phyloP scores from a whole-genome alignment of 2,113 vertebrate species.

The Sakesphorus luctuosus region DNA sequence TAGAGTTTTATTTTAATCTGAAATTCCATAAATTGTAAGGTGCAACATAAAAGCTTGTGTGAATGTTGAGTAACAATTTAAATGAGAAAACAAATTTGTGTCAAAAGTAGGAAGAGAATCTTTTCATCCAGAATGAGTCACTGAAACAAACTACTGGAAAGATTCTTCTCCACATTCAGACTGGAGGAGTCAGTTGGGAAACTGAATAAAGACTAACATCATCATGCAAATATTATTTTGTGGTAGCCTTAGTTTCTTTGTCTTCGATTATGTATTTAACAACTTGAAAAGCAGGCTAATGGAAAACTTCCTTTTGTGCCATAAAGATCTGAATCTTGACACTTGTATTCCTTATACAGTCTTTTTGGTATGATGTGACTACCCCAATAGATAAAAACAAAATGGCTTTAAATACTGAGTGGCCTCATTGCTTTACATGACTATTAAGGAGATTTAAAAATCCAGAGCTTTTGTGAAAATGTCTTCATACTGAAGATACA shows the following conservation, averaged over 20 bases:
- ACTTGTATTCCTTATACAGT: conserved; percentile 40
- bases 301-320: conserved; percentile 54
- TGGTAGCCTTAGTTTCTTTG: conserved; percentile 69
- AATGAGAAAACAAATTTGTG: conserved; percentile 47
- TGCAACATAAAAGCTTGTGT: conserved; percentile 58
- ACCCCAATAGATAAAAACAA: conserved; percentile 65
- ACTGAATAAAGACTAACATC: conserved; percentile 65
- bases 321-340: conserved; percentile 53
- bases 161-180: conserved; percentile 36
- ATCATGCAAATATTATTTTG: conserved; percentile 48
- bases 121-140: conserved; percentile 32
- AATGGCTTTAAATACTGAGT: conserved; percentile 50
- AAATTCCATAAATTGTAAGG: conserved; percentile 52
- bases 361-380: conserved; percentile 68
- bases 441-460: not conserved
- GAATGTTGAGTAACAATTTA: conserved; percentile 50
- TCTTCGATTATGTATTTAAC: conserved; percentile 56
- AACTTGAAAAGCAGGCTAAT: conserved; percentile 45
- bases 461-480: not conserved
- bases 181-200: conserved; percentile 47
- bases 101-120: conserved; percentile 46
- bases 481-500: not conserved
- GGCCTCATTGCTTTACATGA: conserved; percentile 23
- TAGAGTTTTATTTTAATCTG: conserved; percentile 72
- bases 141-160: conserved; percentile 31